Evolutionary conservation across 64 coral and sea anemone genomes (phyloP), one percentile per base, ranked within the genome.

Genomic region (Stichodactyla mertensii): DNA sequence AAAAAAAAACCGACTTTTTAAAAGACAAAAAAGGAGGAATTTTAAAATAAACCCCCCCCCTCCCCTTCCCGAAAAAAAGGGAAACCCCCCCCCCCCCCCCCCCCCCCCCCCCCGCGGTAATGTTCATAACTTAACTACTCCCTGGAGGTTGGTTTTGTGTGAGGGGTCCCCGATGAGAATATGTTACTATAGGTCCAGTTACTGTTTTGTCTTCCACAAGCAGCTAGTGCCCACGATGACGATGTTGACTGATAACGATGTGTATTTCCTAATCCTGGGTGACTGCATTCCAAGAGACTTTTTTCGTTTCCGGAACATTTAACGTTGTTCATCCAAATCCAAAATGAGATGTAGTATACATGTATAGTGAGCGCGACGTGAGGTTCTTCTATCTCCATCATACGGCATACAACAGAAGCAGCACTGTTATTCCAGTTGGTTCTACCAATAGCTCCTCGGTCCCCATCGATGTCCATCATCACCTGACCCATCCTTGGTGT

Each of bases 331-430:
- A 22, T 66, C 62, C 62, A 66, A n/a, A 20, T 5, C 62, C 2
- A 1, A n/a, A n/a, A 11, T 6, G 0, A 6, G 1, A 5, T 6
- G 22, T 66, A 4, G 6, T 0, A n/a, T n/a, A 5, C 4, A 6
- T 4, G 6, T 0, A 0, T 66, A n/a, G 5, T 66, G 19, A n/a
- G 62, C 18, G 62, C 62, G 0, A 66, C 62, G 22, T 66, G 22
- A n/a, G 62, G 62, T 66, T n/a, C 62, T n/a, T 9, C 12, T n/a
- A 66, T 66, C 19, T 66, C 22, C 19, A 66, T n/a, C 62, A 66
- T 66, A 66, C 62, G 62, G 10, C 62, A 66, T 4, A 66, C 62
- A 5, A 66, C 62, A 18, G 19, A n/a, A n/a, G 62, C 62, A 0
- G 18, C 62, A 66, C 62, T 66, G 62, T 66, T 14, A 22, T 66